Base-by-base conservation (phyloP, 92 coral and sea anemone species). In the Actinernus sp. region DNA sequence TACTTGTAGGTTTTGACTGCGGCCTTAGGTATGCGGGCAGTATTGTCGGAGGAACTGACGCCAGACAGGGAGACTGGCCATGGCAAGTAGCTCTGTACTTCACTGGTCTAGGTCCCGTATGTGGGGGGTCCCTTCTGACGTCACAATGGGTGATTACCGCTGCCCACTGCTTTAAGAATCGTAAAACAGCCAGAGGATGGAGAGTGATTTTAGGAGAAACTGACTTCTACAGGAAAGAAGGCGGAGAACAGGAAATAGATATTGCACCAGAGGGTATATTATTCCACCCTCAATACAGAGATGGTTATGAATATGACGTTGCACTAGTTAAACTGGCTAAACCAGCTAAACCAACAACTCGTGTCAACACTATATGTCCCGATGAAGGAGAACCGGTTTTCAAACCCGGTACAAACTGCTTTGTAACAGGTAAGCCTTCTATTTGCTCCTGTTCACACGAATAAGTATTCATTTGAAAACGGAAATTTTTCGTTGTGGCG, bases 311-410 rank as follows among this genome's bases (percentile, higher is more conserved):
- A 33, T 68, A 75, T 49, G 89, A 83, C 50, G 59, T 83, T 11
- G 89, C 89, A 11, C 72, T 83, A 26, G 69, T 83, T 20, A 71
- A 72, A 32, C 84, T 83, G 26, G 39, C 84, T 19, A 56, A 51
- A 28, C 44, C 68, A 10, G 82, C 82, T 24, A 49, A 53, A 33
- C 82, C 73, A 28, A 83, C 89, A 3, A 43, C 68, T 21, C 84
- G 82, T 18, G 89, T 83, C 2, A 73, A 73, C 19, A 78, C 89
- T 6, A 49, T 83, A 23, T 83, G 89, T 25, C 89, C 79, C 26
- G 71, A 78, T 28, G 59, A 61, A 9, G 81, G 71, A 25, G 63
- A 74, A 31, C 81, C 81, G 10, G 68, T 16, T 0, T 74, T 74
- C 30, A 29, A 26, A 17, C 19, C 73, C 13, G 81, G 81, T 3